A percentile compares a stretch with the other conserved stretches of the same genome.
Conservation (phyloP, 2,797 vertebrate genomes). For the Smutsia gigantea region DNA sequence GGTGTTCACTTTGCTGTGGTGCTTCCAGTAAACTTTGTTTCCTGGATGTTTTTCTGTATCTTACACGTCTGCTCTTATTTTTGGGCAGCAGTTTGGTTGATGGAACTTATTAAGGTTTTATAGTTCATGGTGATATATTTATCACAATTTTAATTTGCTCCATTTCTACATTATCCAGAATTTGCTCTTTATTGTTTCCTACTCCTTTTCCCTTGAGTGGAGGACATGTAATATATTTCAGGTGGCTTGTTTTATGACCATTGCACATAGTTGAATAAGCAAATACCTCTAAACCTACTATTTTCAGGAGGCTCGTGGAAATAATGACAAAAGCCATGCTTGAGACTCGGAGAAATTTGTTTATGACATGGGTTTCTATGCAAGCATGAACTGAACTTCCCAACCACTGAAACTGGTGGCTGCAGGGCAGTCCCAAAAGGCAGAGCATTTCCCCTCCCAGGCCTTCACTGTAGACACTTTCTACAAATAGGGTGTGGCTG, state of each 20-base stretch:
- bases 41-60: background rate
- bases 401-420: background rate
- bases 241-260: background rate
- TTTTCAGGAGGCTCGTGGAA: background rate
- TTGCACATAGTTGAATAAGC: background rate
- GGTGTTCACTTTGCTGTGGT: background rate
- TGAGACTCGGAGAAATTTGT: background rate
- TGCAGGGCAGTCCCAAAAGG: background rate
- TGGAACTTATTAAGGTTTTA: background rate
- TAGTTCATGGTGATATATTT: background rate
- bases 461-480: background rate
- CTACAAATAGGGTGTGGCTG: rapidly evolving
- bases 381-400: background rate
- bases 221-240: background rate
- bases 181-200: background rate
- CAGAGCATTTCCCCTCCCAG: rapidly evolving
- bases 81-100: background rate
- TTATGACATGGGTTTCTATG: background rate
- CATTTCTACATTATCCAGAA: background rate
- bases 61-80: background rate
- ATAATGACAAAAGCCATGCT: background rate
- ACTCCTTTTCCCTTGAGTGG: background rate
- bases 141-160: background rate
- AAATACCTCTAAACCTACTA: background rate
- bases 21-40: background rate